Percentiles rank a stretch among this genome's conserved stretches.
Conservation (phyloP, 2,797 vertebrate species). For the Hypotaenidia philippensis region DNA sequence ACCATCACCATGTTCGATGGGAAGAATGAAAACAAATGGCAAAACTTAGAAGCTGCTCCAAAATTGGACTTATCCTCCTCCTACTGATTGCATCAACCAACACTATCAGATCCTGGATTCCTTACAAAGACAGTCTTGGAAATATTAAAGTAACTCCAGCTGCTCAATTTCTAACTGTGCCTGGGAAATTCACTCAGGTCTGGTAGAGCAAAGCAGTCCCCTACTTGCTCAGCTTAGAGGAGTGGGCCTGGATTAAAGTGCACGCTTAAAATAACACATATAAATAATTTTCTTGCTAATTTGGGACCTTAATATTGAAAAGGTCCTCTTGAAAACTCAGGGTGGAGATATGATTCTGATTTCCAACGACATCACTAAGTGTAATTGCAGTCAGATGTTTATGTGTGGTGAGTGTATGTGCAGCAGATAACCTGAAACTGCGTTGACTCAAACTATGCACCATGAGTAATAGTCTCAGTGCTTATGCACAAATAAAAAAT, state of each 20-base stretch:
- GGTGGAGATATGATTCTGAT: neutral
- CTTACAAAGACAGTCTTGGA: neutral
- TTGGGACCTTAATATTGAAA: neutral
- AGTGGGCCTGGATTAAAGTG: neutral
- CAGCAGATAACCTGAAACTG: neutral
- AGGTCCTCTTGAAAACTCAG: neutral
- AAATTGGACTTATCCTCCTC: neutral
- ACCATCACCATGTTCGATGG: neutral
- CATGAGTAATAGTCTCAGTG: neutral
- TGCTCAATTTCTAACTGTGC: neutral
- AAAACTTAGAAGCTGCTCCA: neutral
- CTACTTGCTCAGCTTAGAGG: neutral
- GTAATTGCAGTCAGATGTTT: neutral
- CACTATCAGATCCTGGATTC: neutral
- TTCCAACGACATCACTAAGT: neutral
- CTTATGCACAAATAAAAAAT: neutral
- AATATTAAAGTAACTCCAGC: neutral
- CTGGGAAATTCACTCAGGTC: neutral
- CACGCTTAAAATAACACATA: neutral
- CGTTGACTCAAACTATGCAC: neutral
- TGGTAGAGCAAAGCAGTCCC: neutral
- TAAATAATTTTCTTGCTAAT: neutral
- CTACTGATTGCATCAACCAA: neutral
- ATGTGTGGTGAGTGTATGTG: neutral
- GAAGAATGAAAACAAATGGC: conserved; percentile 16